Percentiles rank a stretch among this genome's conserved stretches.
Evolutionary conservation across 2,113 vertebrate genomes (phyloP).

Genomic region (Rafetus swinhoei): DNA sequence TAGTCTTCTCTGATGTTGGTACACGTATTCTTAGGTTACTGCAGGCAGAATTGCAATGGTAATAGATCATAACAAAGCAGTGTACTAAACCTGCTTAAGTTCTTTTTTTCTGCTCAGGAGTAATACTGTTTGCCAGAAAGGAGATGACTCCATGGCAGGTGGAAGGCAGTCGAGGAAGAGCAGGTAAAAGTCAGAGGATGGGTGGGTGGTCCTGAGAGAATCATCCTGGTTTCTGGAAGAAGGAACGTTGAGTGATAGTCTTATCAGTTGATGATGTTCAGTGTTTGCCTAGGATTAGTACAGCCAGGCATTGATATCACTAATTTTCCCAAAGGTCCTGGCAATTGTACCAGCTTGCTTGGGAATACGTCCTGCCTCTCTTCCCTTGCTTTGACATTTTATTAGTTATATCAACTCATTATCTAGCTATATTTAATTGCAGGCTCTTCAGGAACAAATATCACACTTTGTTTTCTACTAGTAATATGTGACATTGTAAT

Average conservation of each 20-base stretch:
- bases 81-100: too few relatives aligned
- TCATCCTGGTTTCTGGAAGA: neutral
- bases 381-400: neutral
- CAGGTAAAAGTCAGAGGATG: neutral
- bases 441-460: neutral
- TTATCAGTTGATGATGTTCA: accelerated
- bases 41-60: neutral
- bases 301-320: neutral
- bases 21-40: neutral
- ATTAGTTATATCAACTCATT: neutral
- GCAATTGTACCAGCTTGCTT: neutral
- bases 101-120: neutral
- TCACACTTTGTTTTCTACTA: neutral
- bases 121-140: neutral
- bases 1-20: neutral
- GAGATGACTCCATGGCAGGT: neutral
- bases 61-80: neutral
- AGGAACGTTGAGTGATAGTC: neutral
- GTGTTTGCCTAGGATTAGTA: neutral
- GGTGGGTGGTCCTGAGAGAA: neutral
- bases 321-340: accelerated
- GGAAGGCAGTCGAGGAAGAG: neutral
- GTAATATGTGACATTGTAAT: neutral
- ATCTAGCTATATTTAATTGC: neutral
- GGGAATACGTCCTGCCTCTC: neutral